A percentile compares a stretch with the other conserved stretches of the same genome.
Evolutionary conservation across 2,888 invertebrate species (phyloP).

Genomic region (Rhodophaea formosa): DNA sequence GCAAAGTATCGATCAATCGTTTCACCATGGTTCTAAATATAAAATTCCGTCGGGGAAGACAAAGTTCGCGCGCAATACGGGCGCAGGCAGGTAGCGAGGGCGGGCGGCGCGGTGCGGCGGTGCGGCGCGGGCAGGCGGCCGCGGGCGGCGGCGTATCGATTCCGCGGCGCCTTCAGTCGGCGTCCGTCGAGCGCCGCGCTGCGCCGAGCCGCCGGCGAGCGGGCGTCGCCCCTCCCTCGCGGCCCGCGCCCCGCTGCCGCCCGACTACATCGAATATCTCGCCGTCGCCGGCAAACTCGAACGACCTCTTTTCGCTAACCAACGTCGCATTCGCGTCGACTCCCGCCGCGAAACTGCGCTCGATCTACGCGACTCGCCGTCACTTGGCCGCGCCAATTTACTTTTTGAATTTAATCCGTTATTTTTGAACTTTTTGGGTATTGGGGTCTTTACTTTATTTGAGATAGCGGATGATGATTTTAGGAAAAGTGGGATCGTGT

Average conservation of each 20-base stretch:
- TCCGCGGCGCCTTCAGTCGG: slow-evolving; percentile 77
- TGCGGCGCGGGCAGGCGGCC: slow-evolving; percentile 60
- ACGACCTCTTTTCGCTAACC: slow-evolving; percentile 78
- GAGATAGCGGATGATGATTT: slow-evolving; percentile 14
- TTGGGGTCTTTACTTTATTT: background rate
- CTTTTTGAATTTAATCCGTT: slow-evolving; percentile 4
- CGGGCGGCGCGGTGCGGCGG: slow-evolving; percentile 56
- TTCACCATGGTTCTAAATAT: slow-evolving; percentile 80
- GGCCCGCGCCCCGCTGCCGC: slow-evolving; percentile 48
- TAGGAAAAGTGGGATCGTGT: slow-evolving; percentile 24
- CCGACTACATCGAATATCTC: slow-evolving; percentile 56
- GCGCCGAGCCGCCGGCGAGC: slow-evolving; percentile 75
- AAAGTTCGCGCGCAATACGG: slow-evolving; percentile 81
- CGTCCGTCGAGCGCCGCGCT: slow-evolving; percentile 79
- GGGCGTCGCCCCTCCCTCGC: slow-evolving; percentile 62
- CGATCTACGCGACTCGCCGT: slow-evolving; percentile 47
- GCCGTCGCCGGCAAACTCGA: slow-evolving; percentile 76
- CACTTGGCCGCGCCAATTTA: slow-evolving; percentile 13
- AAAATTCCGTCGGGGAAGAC: slow-evolving; percentile 79
- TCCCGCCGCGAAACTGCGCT: slow-evolving; percentile 73
- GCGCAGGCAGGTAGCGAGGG: slow-evolving; percentile 62
- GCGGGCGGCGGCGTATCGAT: slow-evolving; percentile 75
- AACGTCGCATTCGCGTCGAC: slow-evolving; percentile 74
- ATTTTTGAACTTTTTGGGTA: slow-evolving; percentile 1
- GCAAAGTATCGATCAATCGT: slow-evolving; percentile 80